These are phyloP conservation scores for Camptogramma bilineatum DNA, from an alignment of 2,888 invertebrate genomes.

Conservation along the genomic window DNA sequence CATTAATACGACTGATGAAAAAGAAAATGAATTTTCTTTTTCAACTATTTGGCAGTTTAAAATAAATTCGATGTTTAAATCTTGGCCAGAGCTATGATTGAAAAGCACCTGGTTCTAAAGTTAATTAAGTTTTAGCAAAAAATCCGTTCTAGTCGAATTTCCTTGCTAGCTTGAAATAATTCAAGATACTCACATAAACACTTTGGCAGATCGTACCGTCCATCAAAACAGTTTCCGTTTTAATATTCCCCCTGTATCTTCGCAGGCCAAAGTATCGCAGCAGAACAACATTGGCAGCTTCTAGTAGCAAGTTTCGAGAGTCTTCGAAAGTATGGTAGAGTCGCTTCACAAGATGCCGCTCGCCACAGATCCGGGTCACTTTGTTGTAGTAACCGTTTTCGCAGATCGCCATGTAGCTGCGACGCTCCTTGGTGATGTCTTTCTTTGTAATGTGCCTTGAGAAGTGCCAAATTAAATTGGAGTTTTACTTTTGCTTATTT, in stretches of 20 bases:
- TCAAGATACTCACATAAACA: constrained; percentile 83
- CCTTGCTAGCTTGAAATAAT: background rate
- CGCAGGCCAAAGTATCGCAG: constrained; percentile 86
- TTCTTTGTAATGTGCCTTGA: constrained; percentile 75
- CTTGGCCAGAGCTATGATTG: too few relatives aligned
- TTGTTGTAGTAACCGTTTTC: constrained; percentile 84
- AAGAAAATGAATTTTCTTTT: too few relatives aligned
- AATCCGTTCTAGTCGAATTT: too few relatives aligned
- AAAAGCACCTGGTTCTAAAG: too few relatives aligned
- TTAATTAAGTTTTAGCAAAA: too few relatives aligned
- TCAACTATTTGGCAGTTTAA: too few relatives aligned
- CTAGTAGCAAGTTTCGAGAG: constrained; percentile 83
- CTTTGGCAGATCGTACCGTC: constrained; percentile 86
- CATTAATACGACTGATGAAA: too few relatives aligned
- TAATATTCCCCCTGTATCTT: constrained; percentile 82
- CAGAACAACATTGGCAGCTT: constrained; percentile 87
- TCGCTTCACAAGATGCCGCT: constrained; percentile 72
- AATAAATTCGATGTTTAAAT: too few relatives aligned
- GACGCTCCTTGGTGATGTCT: constrained; percentile 77
- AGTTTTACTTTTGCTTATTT: background rate
- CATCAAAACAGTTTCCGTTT: constrained; percentile 84
- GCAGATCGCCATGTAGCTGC: constrained; percentile 83
- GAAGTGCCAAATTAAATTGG: background rate
- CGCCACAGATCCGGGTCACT: constrained; percentile 77
- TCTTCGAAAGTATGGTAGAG: constrained; percentile 80